Evolutionary conservation across 2,888 invertebrate species (phyloP).

Genomic region (Hoplodrina ambigua): DNA sequence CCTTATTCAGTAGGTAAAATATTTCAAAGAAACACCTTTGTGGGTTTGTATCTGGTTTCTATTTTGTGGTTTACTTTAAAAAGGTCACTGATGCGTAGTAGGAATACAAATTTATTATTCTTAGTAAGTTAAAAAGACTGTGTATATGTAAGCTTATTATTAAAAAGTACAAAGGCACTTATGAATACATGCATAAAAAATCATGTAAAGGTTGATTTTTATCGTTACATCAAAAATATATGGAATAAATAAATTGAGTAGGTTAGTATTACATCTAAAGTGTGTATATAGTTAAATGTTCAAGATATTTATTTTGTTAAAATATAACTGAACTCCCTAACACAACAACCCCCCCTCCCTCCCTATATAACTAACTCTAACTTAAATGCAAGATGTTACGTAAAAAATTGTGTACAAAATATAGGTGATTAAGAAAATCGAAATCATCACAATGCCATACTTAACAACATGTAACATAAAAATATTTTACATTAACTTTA

Average conservation of each 20-base stretch:
- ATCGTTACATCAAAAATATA: not conserved
- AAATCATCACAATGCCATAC: too few relatives aligned
- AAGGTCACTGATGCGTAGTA: not conserved
- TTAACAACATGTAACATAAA: too few relatives aligned
- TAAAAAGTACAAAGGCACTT: not conserved
- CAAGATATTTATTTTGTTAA: too few relatives aligned
- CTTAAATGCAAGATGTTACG: too few relatives aligned
- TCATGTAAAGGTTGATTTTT: not conserved
- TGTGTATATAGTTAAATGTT: too few relatives aligned
- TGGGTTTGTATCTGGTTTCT: constrained; percentile 13
- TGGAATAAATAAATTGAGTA: not conserved
- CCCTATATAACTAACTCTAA: too few relatives aligned
- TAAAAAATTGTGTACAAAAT: too few relatives aligned
- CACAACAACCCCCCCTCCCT: too few relatives aligned
- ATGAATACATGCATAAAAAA: not conserved
- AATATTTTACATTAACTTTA: too few relatives aligned
- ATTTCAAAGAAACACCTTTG: constrained; percentile 27
- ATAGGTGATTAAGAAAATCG: too few relatives aligned
- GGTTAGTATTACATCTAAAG: not conserved
- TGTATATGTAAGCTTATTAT: not conserved
- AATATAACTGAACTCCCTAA: too few relatives aligned
- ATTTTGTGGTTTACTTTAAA: constrained; percentile 15
- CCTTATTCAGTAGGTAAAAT: constrained; percentile 8
- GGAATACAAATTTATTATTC: constrained; percentile 4
- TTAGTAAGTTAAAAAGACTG: not conserved